Evolutionary conservation across 2,888 invertebrate genomes (phyloP).

Genomic region (Formica aserva): DNA sequence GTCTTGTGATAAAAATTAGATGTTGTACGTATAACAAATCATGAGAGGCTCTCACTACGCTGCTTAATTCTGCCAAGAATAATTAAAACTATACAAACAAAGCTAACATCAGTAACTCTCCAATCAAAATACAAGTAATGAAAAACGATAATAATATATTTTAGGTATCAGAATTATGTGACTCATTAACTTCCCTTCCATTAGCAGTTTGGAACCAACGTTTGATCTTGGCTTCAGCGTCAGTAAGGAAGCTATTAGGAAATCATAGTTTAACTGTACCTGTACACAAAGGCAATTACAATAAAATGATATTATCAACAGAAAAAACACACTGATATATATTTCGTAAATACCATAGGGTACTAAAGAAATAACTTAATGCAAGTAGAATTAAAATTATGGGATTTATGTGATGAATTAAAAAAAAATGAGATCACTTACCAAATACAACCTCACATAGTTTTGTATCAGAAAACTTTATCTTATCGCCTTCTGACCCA

Average conservation of each 20-base stretch:
- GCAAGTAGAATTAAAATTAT: not conserved
- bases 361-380: not conserved
- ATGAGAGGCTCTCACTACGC: no score
- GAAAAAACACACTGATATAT: not conserved
- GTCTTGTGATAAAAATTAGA: no score
- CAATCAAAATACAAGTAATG: no score
- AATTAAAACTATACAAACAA: no score
- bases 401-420: not conserved
- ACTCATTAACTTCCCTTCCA: not conserved
- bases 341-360: not conserved
- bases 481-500: slow-evolving; percentile 9
- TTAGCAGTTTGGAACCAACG: slow-evolving; percentile 17
- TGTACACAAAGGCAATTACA: not conserved
- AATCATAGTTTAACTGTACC: slow-evolving; percentile 13
- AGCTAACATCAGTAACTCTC: no score
- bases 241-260: slow-evolving; percentile 2
- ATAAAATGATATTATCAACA: not conserved
- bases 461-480: slow-evolving; percentile 1
- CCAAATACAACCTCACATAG: slow-evolving; percentile 12
- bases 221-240: not conserved
- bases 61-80: no score
- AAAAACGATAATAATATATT: not conserved
- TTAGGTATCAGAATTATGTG: not conserved
- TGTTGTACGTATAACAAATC: no score
- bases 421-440: not conserved